Base-by-base conservation (phyloP, 2,113 vertebrate species). In the Psilopogon haemacephalus region DNA sequence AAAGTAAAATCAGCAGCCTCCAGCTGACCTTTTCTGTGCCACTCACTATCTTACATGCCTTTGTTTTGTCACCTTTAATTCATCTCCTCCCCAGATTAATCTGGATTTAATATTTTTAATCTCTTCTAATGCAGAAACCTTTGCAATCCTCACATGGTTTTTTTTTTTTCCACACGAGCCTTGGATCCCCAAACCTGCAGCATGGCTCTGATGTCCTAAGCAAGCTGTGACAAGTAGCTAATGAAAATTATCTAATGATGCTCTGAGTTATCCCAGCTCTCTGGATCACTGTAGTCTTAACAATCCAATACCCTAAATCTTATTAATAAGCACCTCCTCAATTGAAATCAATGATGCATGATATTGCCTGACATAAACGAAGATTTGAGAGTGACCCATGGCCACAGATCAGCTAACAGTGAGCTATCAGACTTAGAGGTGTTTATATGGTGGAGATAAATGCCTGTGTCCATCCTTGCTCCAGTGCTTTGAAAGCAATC, bases 381-480 rank as follows among this genome's bases (percentile, higher is more conserved):
- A 70, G 82, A 86, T 89, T 81, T 89, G 87, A 88, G 84, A 42
- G 54, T 63, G 84, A 85, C 75, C 87, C 63, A 13, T 46, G 67
- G 92, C 67, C 37, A 46, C 71, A 64, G 65, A 70, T 30, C 58
- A 86, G 55, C 48, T 72, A 19, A 32, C 15, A 59, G 21, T 6
- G 67, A 90, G 37, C 58, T 72, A 23, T 32, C 86, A 50, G 7
- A 42, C 54, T 37, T 42, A 8, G 0, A 71, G 32, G n/a, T 56
- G 63, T 65, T 73, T 38, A 11, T 33, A 21, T 21, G 4, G 33
- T 33, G 38, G 72, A 50, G 83, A 92, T 54, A 37, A 88, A 84
- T 37, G 44, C 38, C 54, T 5, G 3, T 2, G 17, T 30, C 21
- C 15, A 46, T 11, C 26, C 44, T 62, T 55, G 48, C n/a, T 56